Conservation (phyloP, 2,888 invertebrate species). For the Conops quadrifasciatus region DNA sequence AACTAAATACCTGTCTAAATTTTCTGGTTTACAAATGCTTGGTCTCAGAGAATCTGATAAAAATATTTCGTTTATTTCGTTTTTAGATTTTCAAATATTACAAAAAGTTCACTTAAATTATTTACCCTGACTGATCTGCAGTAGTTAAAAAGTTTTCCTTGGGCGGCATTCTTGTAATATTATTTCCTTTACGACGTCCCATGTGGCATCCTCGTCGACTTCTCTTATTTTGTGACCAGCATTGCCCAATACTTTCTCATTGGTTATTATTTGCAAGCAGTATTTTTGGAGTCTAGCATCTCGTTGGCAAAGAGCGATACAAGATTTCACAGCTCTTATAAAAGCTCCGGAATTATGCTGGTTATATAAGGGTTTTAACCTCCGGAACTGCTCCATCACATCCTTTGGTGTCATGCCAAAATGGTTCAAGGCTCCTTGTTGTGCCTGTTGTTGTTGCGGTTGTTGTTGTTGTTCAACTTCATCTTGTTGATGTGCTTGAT, state of each 20-base stretch:
- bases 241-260: slow-evolving; percentile 9
- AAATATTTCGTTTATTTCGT: neutral
- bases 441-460: neutral
- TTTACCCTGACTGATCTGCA: neutral
- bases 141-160: neutral
- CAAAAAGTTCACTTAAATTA: neutral
- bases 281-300: neutral
- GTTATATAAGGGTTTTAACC: neutral
- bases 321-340: slow-evolving; percentile 3
- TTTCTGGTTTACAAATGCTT: neutral
- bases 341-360: neutral
- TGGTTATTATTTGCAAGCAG: slow-evolving; percentile 1
- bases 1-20: slow-evolving; percentile 6
- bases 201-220: neutral
- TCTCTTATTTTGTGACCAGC: slow-evolving; percentile 1
- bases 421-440: neutral
- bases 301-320: neutral
- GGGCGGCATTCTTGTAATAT: neutral
- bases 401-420: neutral
- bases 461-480: no score
- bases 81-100: neutral
- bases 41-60: neutral
- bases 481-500: no score
- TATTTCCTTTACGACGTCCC: neutral
- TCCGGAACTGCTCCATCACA: slow-evolving; percentile 1